Percentiles rank a stretch among this genome's conserved stretches.
Conservation (phyloP, 2,797 vertebrate genomes). For the Propithecus perrieri region DNA sequence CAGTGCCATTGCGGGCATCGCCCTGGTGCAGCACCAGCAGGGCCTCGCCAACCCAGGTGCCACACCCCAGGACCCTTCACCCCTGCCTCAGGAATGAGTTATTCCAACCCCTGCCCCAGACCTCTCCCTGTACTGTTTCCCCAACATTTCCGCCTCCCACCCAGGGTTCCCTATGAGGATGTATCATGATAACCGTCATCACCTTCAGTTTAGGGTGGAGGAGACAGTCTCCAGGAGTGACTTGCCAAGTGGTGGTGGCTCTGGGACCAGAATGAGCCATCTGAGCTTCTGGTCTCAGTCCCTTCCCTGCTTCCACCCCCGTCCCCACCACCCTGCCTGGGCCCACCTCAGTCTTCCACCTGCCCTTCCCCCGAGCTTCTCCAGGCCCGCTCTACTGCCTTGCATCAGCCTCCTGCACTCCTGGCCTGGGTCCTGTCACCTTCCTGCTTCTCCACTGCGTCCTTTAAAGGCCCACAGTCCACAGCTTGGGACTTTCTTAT, state of each 20-base stretch:
- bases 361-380: background rate
- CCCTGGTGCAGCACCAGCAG: constrained; percentile 93
- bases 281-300: background rate
- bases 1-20: constrained; percentile 90
- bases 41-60: constrained; percentile 92
- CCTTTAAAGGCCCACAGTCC: background rate
- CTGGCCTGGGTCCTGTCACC: background rate
- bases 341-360: background rate
- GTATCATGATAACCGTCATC: background rate
- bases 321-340: background rate
- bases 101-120: background rate
- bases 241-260: background rate
- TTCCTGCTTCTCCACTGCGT: background rate
- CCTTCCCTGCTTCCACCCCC: background rate
- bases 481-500: background rate
- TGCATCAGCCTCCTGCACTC: too few relatives aligned
- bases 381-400: background rate
- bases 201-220: background rate
- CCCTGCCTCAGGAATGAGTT: background rate
- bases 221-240: background rate
- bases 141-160: background rate
- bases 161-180: background rate
- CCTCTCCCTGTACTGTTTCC: background rate
- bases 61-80: background rate
- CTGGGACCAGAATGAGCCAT: background rate